Conservation (phyloP, 2,797 vertebrate species). For the Picus viridis region DNA sequence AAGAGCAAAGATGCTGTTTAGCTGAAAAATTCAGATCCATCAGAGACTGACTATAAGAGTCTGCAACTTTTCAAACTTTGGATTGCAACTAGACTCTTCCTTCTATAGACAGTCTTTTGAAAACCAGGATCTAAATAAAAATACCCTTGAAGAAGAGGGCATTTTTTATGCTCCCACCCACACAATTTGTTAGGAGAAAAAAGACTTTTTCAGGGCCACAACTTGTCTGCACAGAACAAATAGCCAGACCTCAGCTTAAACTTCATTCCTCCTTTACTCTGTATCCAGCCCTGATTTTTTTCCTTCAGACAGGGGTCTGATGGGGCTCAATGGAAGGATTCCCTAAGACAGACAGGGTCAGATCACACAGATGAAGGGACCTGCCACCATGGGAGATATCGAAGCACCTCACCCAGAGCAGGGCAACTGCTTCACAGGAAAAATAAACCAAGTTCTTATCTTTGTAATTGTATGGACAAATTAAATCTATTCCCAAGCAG, state of each 20-base stretch:
- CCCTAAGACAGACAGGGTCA: not conserved
- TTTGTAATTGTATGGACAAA: not conserved
- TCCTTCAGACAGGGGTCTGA: not conserved
- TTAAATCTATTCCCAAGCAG: not conserved
- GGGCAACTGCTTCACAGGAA: not conserved
- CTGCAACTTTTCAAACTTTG: slow-evolving; percentile 25
- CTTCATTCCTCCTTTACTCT: not conserved
- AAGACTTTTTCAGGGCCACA: slow-evolving; percentile 13
- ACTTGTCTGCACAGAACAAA: not conserved
- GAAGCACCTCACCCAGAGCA: not conserved
- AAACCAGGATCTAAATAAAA: slow-evolving; percentile 47
- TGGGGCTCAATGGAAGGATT: not conserved
- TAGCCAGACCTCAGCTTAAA: not conserved
- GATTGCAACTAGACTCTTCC: not conserved
- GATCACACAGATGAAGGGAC: not conserved
- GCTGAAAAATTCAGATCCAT: slow-evolving; percentile 63
- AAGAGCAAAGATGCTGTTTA: slow-evolving; percentile 50
- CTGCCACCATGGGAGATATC: not conserved
- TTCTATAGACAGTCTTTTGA: not conserved
- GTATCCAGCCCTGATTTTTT: not conserved
- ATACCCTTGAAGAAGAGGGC: not conserved
- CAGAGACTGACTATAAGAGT: slow-evolving; percentile 29
- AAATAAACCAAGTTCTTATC: not conserved
- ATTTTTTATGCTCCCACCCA: not conserved
- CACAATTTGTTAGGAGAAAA: not conserved